Evolutionary conservation across 2,888 invertebrate genomes (phyloP), one percentile per base, ranked within the genome.

Genomic region (Macrophya alboannulata): DNA sequence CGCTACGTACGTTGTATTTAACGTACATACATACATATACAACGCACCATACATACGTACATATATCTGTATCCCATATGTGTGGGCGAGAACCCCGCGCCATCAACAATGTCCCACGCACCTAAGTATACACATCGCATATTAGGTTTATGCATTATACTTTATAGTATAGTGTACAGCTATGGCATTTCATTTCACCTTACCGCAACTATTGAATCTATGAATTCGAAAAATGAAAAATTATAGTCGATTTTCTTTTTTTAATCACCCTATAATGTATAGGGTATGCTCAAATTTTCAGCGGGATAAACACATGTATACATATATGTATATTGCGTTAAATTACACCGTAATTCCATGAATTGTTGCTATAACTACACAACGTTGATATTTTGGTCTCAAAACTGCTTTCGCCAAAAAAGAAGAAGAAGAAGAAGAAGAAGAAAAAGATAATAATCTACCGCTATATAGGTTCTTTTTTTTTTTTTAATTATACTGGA

Each of bases 61-160:
- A 21, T 25, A 25, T 62, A 55, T n/a, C 55, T 55, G 6, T 55
- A 55, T 62, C 43, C 15, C 37, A 5, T 31, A 31, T 31, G 71
- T 71, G 71, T 71, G 71, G 71, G 71, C 71, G 71, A 25, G 71
- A 62, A 62, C 40, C 71, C 71, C 40, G 71, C 76, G 76, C 76
- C 76, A 76, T 76, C 76, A 21, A 48, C 76, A 76, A n/a, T 48
- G 76, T 76, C 76, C 76, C 76, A 76, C 76, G 76, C 76, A 76
- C 48, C 25, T 76, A 25, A 21, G 25, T 76, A 48, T 21, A 76
- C 9, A 37, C 9, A 37, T 12, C 10, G 9, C 31, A 15, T 71
- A 71, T 71, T 37, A 71, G 31, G 31, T 31, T 31, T 40, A 48
- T 76, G 21, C 48, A 43, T 12, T 71, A 40, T 37, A 65, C 2